These are phyloP conservation scores for Xestia sexstrigata DNA, from an alignment of 2,888 invertebrate genomes.

Conservation along the genomic window DNA sequence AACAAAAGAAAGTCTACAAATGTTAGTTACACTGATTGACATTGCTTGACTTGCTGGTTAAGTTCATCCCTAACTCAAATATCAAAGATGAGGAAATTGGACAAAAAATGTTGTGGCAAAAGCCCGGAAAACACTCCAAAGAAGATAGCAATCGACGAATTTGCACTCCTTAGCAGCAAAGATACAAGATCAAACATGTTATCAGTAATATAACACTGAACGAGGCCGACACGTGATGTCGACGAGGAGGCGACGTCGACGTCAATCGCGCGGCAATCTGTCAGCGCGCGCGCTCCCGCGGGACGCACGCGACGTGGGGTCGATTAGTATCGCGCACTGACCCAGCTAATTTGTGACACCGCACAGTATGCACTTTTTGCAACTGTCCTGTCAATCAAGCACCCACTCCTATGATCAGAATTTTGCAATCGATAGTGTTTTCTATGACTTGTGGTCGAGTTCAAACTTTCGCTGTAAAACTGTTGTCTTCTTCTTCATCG, in stretches of 20 bases:
- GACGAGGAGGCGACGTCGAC: conserved; percentile 56
- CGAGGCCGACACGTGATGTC: conserved; percentile 75
- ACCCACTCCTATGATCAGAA: conserved; percentile 35
- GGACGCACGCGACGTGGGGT: conserved; percentile 63
- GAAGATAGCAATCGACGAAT: conserved; percentile 31
- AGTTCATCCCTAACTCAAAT: neutral
- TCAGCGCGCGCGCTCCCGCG: conserved; percentile 77
- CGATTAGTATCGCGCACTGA: conserved; percentile 71
- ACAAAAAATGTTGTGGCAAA: neutral
- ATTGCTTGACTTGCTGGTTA: neutral
- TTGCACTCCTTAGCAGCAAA: conserved; percentile 42
- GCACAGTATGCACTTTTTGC: conserved; percentile 61
- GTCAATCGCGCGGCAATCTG: conserved; percentile 84
- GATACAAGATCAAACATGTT: conserved; percentile 68
- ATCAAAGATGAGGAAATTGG: neutral
- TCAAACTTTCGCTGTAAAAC: neutral
- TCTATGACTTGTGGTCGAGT: neutral
- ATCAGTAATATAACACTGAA: conserved; percentile 68
- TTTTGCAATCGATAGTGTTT: conserved; percentile 10
- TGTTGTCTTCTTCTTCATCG: neutral
- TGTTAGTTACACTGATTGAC: neutral
- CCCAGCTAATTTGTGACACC: conserved; percentile 78
- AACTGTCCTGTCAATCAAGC: conserved; percentile 52
- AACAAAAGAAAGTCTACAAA: neutral
- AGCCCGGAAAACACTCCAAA: neutral